These are phyloP conservation scores for Ivindomyrus marchei DNA, from an alignment of 2,113 vertebrate genomes.

Conservation along the genomic window DNA sequence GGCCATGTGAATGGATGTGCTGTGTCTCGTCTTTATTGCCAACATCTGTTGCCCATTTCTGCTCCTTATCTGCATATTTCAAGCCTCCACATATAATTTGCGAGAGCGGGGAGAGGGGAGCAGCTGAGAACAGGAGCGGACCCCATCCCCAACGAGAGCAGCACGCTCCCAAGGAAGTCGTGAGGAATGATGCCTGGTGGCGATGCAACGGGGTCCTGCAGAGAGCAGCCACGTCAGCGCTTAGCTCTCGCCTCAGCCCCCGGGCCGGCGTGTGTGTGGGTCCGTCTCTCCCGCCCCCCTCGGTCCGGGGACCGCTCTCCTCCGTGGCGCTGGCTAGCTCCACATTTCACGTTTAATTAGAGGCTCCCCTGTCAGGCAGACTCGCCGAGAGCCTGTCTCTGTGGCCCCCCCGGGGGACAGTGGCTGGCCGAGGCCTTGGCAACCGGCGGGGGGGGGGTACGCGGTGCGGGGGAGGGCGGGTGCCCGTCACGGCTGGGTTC, in stretches of 20 bases:
- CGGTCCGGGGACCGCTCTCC: neutral
- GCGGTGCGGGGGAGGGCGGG: neutral
- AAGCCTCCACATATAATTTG: neutral
- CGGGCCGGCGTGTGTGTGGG: neutral
- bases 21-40: constrained; percentile 6
- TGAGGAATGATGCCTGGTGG: neutral
- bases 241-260: neutral
- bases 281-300: neutral
- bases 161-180: neutral
- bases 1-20: constrained; percentile 15
- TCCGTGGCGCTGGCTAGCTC: neutral
- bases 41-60: constrained; percentile 12
- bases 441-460: neutral
- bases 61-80: constrained; percentile 7
- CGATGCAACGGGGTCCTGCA: neutral
- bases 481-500: constrained; percentile 11
- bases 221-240: neutral
- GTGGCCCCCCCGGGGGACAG: neutral
- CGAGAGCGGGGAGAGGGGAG: neutral
- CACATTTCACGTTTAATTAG: constrained; percentile 15
- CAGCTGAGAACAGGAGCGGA: neutral
- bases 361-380: constrained; percentile 8
- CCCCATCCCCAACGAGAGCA: neutral
- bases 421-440: constrained; percentile 4
- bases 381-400: constrained; percentile 2